A percentile compares a stretch with the other conserved stretches of the same genome.
Evolutionary conservation across 1,140 invertebrate species (phyloP).

Genomic region (Neoseiulus cucumeris): DNA sequence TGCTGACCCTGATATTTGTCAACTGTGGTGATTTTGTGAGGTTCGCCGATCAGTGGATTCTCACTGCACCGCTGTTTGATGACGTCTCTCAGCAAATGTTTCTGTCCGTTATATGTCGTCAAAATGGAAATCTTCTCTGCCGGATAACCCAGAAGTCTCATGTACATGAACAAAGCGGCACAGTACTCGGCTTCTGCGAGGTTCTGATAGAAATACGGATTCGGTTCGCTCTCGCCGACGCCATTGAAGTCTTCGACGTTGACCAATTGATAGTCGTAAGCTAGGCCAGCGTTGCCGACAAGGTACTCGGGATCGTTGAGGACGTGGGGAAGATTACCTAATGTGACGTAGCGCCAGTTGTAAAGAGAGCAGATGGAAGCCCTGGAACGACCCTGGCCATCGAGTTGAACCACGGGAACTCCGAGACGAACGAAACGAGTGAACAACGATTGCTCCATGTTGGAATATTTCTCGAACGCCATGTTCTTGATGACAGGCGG

Average conservation of each 20-base stretch:
- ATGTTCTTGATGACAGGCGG: conserved; percentile 99
- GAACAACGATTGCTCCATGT: conserved; percentile 98
- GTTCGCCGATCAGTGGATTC: conserved; percentile 88
- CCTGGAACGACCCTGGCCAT: conserved; percentile 86
- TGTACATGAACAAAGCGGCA: conserved; percentile 95
- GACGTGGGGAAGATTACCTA: conserved; percentile 80
- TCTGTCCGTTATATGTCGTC: conserved; percentile 99
- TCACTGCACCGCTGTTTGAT: conserved; percentile 78
- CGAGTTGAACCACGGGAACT: conserved; percentile 87
- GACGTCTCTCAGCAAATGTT: conserved; percentile 88
- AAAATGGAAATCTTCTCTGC: conserved; percentile 92
- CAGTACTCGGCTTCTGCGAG: conserved; percentile 96
- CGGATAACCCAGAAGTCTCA: conserved; percentile 90
- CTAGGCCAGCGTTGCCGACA: conserved; percentile 68
- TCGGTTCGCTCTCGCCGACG: conserved; percentile 87
- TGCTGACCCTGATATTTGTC: conserved; percentile 99
- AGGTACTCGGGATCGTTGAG: conserved; percentile 57
- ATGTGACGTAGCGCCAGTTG: conserved; percentile 89
- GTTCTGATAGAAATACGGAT: conserved; percentile 98
- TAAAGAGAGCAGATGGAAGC: conserved; percentile 81
- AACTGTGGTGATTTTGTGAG: conserved; percentile 76
- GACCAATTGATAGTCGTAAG: conserved; percentile 82
- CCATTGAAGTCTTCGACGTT: conserved; percentile 95
- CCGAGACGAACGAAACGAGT: conserved; percentile 84
- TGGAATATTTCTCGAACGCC: conserved; percentile 99